Conservation (phyloP, 2,113 vertebrate species). For the Vireo altiloquus region DNA sequence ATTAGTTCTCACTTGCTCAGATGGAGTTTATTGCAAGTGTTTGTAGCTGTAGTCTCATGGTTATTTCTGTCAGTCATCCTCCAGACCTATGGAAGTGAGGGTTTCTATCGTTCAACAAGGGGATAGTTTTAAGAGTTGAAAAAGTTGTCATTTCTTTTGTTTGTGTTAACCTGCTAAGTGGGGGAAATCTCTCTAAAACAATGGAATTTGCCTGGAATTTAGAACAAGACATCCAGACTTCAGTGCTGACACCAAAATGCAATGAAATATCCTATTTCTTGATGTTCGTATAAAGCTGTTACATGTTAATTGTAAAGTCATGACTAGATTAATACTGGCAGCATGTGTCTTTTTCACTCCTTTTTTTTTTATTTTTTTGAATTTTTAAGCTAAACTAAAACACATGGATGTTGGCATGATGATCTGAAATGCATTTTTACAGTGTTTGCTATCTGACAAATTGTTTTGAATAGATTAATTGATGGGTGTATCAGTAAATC, state of each 20-base stretch:
- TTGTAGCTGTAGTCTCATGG: background rate
- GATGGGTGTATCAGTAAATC: background rate
- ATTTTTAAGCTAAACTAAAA: conserved; percentile 3
- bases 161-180: background rate
- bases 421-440: background rate
- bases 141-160: background rate
- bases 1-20: background rate
- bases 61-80: background rate
- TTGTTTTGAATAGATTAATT: background rate
- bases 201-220: background rate
- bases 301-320: background rate
- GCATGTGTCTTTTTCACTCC: background rate
- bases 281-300: background rate
- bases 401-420: background rate
- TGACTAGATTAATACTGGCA: background rate
- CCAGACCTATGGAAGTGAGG: background rate
- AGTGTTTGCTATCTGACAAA: background rate
- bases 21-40: background rate
- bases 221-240: background rate
- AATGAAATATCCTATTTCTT: background rate
- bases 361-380: background rate
- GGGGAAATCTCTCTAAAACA: background rate
- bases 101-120: background rate
- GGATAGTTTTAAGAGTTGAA: background rate
- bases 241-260: background rate